Evolutionary conservation across 2,113 vertebrate genomes (phyloP), one percentile per base, ranked within the genome.

Genomic region (Paradisaea rubra): DNA sequence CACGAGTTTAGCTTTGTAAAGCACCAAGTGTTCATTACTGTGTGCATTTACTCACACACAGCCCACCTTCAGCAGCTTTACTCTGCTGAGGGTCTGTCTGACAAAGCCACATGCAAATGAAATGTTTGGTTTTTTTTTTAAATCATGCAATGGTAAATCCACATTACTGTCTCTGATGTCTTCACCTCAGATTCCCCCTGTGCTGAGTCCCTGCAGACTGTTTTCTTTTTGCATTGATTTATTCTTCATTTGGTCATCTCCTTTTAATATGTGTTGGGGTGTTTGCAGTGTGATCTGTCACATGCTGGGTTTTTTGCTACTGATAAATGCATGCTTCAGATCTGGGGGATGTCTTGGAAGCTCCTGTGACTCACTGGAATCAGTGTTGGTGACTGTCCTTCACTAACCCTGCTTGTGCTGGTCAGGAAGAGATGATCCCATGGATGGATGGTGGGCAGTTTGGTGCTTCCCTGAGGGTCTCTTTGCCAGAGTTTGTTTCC

Each of bases 401-500:
- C 3, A 7, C 63, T 66, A 47, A 57, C 18, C 7, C 70, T 86
- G 81, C 41, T 54, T 41, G 21, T 56, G 45, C 56, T 78, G 72
- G 35, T 56, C 14, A 41, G 28, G 74, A 65, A 16, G 85, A 27
- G 60, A 18, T 8, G n/a, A 57, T 30, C 37, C 64, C 41, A 8
- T 0, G 1, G 52, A 15, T 21, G 37, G 56, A 41, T 70, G 47
- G 23, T 56, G 61, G 60, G 39, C 53, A 70, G n/a, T 31, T 28
- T 13, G 17, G 41, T 56, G 74, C 59, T 76, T 57, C 47, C 56
- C 50, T 12, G 0, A 31, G 41, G 28, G 13, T 64, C 20, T 85
- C 31, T 69, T 95, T 85, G 49, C 72, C 71, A 91, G 78, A 88
- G 11, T 73, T 87, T 57, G 8, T 95, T 59, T 96, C 53, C 44